Percentiles rank a stretch among this genome's conserved stretches.
Evolutionary conservation across 2,888 invertebrate species (phyloP).

Genomic region (Phyllotreta cruciferae): DNA sequence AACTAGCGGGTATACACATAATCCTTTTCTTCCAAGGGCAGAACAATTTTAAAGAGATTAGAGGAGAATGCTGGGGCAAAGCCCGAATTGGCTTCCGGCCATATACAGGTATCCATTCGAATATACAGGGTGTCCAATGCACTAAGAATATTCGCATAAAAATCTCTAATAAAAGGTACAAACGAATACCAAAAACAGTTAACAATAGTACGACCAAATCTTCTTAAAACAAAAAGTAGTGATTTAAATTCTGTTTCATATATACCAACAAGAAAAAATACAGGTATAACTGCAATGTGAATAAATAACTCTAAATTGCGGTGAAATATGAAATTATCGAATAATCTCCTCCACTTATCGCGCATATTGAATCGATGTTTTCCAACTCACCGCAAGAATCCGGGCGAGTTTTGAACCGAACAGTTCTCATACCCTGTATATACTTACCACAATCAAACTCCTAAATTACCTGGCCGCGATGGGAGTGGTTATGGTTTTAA

Average conservation of each 20-base stretch:
- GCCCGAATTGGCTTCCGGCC: constrained; percentile 46
- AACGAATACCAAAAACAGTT: no score
- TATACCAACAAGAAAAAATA: no score
- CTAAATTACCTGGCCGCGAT: constrained; percentile 38
- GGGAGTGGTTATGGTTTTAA: constrained; percentile 42
- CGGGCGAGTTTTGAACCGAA: constrained; percentile 13
- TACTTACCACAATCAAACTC: constrained; percentile 28
- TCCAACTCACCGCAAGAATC: background rate
- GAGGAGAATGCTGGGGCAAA: constrained; percentile 45
- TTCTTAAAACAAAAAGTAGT: no score
- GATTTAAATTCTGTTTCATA: no score
- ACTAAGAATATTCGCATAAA: background rate
- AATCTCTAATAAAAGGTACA: no score
- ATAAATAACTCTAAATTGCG: no score
- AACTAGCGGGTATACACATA: constrained; percentile 42
- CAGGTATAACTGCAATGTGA: no score
- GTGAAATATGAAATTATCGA: no score
- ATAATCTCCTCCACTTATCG: no score
- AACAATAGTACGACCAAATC: no score
- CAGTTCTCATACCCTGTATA: constrained; percentile 29
- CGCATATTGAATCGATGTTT: no score
- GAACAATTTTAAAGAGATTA: constrained; percentile 51
- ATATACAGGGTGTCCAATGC: constrained; percentile 20
- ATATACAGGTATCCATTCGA: constrained; percentile 43
- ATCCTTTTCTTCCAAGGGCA: constrained; percentile 47